Percentiles rank a stretch among this genome's conserved stretches.
These are phyloP conservation scores for Eurytoma adleriae DNA, from an alignment of 2,888 invertebrate genomes.

Conservation along the genomic window DNA sequence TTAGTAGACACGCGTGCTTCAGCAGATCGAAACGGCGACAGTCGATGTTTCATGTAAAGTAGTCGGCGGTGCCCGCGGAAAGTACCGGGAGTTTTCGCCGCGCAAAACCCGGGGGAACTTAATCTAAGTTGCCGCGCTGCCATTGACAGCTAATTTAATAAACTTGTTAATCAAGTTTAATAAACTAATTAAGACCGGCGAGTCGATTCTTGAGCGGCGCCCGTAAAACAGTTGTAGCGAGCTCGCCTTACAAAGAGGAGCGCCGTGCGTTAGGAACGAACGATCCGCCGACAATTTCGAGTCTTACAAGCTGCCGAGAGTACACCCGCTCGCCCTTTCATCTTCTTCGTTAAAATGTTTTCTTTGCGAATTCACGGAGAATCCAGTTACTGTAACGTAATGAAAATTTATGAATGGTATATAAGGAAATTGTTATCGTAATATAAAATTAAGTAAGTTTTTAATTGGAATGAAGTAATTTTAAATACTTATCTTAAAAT, in stretches of 20 bases:
- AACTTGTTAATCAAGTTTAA: slow-evolving; percentile 57
- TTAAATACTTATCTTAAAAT: too few species aligned
- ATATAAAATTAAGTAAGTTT: too few species aligned
- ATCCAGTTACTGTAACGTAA: too few species aligned
- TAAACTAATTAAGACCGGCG: slow-evolving; percentile 54
- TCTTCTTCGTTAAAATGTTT: too few species aligned
- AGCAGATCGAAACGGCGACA: neutral
- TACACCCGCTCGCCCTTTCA: neutral
- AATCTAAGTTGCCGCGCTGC: slow-evolving; percentile 49
- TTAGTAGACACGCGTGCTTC: too few species aligned
- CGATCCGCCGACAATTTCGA: neutral
- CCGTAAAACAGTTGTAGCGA: slow-evolving; percentile 16
- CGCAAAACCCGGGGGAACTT: slow-evolving; percentile 25
- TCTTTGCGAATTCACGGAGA: too few species aligned
- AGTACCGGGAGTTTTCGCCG: neutral
- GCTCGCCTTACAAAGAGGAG: neutral
- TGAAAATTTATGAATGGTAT: too few species aligned
- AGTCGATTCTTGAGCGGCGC: slow-evolving; percentile 23
- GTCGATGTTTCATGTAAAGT: slow-evolving; percentile 13
- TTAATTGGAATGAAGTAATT: too few species aligned
- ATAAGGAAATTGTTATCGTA: too few species aligned
- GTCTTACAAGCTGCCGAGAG: neutral
- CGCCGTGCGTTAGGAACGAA: neutral
- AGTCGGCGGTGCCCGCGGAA: neutral
- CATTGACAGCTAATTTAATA: slow-evolving; percentile 57